A percentile compares a stretch with the other conserved stretches of the same genome.
These are phyloP conservation scores for Perca schrenkii DNA, from an alignment of 2,113 vertebrate species.

Conservation along the genomic window DNA sequence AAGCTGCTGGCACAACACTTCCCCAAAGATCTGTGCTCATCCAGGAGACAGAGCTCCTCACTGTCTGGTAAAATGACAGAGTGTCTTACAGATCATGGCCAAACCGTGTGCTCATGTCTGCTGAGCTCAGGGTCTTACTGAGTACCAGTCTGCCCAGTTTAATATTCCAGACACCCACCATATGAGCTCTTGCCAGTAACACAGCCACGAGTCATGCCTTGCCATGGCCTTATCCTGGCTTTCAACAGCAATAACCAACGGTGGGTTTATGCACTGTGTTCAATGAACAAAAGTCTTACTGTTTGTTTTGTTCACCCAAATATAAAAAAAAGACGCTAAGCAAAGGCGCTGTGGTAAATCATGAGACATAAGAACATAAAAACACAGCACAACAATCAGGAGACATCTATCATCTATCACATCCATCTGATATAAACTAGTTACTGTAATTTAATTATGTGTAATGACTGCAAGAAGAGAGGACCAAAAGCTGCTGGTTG, in stretches of 20 bases:
- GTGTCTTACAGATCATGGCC: slow-evolving; percentile 46
- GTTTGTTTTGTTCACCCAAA: slow-evolving; percentile 29
- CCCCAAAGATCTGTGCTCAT: slow-evolving; percentile 49
- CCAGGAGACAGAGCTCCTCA: slow-evolving; percentile 41
- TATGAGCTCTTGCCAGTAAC: slow-evolving; percentile 32
- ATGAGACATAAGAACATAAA: slow-evolving; percentile 4
- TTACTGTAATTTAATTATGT: not conserved
- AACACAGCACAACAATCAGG: slow-evolving; percentile 9
- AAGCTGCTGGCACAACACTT: slow-evolving; percentile 36
- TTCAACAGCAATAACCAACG: slow-evolving; percentile 1
- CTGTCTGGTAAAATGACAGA: slow-evolving; percentile 44
- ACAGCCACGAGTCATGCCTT: slow-evolving; percentile 28
- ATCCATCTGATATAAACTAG: not conserved
- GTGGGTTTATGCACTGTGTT: slow-evolving; percentile 12
- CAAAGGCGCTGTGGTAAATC: slow-evolving; percentile 23
- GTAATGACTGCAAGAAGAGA: not conserved
- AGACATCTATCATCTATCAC: not conserved
- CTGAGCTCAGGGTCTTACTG: slow-evolving; percentile 47
- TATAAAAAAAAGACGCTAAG: slow-evolving; percentile 25
- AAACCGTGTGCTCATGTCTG: slow-evolving; percentile 58
- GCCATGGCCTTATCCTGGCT: slow-evolving; percentile 31
- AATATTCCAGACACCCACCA: slow-evolving; percentile 48
- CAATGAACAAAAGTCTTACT: not conserved
- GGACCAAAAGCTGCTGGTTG: not conserved
- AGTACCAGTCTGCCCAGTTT: slow-evolving; percentile 52